Conservation (phyloP, 2,113 vertebrate genomes). For the Pseudorhombus dupliciocellatus region DNA sequence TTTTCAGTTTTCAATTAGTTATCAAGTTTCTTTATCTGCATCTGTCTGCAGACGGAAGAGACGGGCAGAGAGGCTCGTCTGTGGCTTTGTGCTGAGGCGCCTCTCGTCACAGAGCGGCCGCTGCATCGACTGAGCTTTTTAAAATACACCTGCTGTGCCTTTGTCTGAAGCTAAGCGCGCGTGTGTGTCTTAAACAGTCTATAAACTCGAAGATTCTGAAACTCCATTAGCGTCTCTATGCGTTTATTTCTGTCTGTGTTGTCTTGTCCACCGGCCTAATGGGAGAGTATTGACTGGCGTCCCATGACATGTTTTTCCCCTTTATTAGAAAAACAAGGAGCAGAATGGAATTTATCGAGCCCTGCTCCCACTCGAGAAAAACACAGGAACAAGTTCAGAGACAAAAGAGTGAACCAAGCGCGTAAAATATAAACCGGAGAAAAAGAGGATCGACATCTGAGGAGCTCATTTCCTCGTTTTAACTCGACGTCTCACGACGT, state of each 20-base stretch:
- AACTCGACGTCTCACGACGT: too few relatives aligned
- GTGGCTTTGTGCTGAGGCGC: constrained; percentile 30
- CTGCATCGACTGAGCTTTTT: constrained; percentile 22
- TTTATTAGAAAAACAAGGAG: not conserved
- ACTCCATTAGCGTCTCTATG: constrained; percentile 14
- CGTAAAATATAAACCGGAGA: not conserved
- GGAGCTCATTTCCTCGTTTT: too few relatives aligned
- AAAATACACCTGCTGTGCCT: constrained; percentile 32
- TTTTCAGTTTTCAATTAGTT: constrained; percentile 7
- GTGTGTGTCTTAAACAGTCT: not conserved
- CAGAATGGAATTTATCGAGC: not conserved
- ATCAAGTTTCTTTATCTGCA: constrained; percentile 17
- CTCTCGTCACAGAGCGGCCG: constrained; percentile 29
- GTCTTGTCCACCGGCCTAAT: constrained; percentile 38
- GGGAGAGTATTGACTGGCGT: constrained; percentile 43
- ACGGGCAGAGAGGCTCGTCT: constrained; percentile 5
- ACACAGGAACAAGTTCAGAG: not conserved
- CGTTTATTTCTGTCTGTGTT: constrained; percentile 6
- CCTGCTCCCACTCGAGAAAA: too few relatives aligned
- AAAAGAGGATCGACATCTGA: too few relatives aligned
- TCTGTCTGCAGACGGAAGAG: constrained; percentile 29
- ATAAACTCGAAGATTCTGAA: not conserved
- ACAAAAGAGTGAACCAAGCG: not conserved
- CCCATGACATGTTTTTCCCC: constrained; percentile 5
- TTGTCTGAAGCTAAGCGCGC: constrained; percentile 19